Evolutionary conservation across 2,888 invertebrate species (phyloP), one percentile per base, ranked within the genome.

Genomic region (Sussaba pulchella): DNA sequence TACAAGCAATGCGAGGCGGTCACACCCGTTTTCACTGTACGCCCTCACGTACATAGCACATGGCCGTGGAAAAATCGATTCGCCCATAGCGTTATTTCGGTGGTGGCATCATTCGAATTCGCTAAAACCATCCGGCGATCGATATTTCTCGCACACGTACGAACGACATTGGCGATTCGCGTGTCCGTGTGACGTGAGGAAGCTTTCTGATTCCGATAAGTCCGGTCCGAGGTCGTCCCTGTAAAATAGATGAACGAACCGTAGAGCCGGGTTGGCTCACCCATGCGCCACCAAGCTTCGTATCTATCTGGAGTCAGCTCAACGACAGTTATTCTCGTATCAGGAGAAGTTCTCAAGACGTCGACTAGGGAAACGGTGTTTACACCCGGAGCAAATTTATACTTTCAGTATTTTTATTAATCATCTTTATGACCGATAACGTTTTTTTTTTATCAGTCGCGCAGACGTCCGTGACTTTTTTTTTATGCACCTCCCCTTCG

Each of bases 381-480:
- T 41, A 21, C 6, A n/a, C 41, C 61, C 41, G 5, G 3, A 3
- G 21, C 19, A 61, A 47, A 50, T 50, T 47, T 66, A 47, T 10
- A 64, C 50, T 8, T 47, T 12, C 12, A n/a, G 17, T 19, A 36
- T n/a, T n/a, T n/a, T 26, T 31, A 14, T 24, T 31, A 36, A 50
- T 17, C 9, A 8, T 67, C 36, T 17, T 45, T 45, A 31, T 26
- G 31, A 43, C 5, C 54, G 57, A 57, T 63, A n/a, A n/a, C n/a
- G n/a, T n/a, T n/a, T n/a, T n/a, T n/a, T 14, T 54, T 74, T 66
- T 57, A 66, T 74, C 57, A 66, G 43, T 57, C 63, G 64, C 21
- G 31, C 73, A n/a, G n/a, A 54, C 66, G 64, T 74, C 64, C 66
- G 43, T 54, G 41, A 77, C 54, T 64, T 57, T 41, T 39, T 54